Evolutionary conservation across 2,888 invertebrate genomes (phyloP), one percentile per base, ranked within the genome.

Genomic region (Drosophila limbata): DNA sequence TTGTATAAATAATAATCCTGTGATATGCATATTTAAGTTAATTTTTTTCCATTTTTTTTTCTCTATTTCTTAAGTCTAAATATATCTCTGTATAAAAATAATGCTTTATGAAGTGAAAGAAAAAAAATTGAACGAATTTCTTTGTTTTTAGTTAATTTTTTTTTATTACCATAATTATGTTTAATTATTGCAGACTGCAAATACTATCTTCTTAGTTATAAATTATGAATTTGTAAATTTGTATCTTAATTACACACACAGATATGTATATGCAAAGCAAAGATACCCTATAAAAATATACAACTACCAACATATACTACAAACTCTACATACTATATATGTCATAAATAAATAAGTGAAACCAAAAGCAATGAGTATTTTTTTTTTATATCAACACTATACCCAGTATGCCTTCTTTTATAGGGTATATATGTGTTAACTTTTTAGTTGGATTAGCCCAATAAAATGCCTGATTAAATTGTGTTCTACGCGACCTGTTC

Each of bases 11-110:
- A 77, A 79, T 79, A 72, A 82, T 81, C 82, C 79, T 79, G 79
- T 79, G 79, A 79, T 79, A 79, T 59, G 79, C 79, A 74, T 75
- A 81, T 75, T 75, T 82, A 75, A 82, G 79, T 82, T 81, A n/a
- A n/a, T n/a, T 47, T 37, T 35, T 25, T 44, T 21, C 15, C 39
- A 19, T n/a, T 13, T 51, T 33, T 44, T 60, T 28, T 35, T 37
- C 25, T 55, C 13, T 57, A 59, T 60, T 42, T 28, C 66, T 40
- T 70, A 64, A 53, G 39, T 50, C 35, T 19, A 47, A 67, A 62
- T 57, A 25, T 51, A 40, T 57, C 44, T 57, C 19, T 44, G 40
- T 55, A 47, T 48, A 19, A 31, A 19, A 21, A 40, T 28, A 56
- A 73, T 55, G 50, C 39, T 70, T 70, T 53, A 51, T 47, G 21